A percentile compares a stretch with the other conserved stretches of the same genome.
Conservation (phyloP, 2,888 invertebrate species). For the Zygothrica quintamaculata region DNA sequence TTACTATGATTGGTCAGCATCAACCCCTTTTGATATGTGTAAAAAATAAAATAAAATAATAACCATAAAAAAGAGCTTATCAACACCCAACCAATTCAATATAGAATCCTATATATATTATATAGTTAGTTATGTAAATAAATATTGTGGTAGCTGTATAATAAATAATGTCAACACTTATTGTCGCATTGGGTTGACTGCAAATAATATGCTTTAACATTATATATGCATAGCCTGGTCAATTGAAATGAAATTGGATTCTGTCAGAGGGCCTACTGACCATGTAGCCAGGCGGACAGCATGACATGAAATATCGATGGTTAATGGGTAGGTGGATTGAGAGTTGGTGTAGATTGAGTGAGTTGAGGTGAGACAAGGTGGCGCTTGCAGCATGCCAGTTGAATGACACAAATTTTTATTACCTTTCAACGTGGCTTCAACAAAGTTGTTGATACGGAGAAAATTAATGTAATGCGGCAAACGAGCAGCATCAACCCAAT, state of each 20-base stretch:
- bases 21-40: background rate
- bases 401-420: conserved; percentile 79
- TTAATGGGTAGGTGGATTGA: conserved; percentile 6
- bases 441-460: conserved; percentile 35
- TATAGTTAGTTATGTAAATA: conserved; percentile 49
- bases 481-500: conserved; percentile 43
- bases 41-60: background rate
- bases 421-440: conserved; percentile 62
- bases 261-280: conserved; percentile 50
- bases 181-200: conserved; percentile 41
- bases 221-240: conserved; percentile 80
- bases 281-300: conserved; percentile 6
- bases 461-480: conserved; percentile 64
- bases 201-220: conserved; percentile 71
- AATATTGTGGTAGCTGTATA: conserved; percentile 53
- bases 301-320: conserved; percentile 37
- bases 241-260: conserved; percentile 81
- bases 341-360: background rate
- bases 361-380: background rate
- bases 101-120: conserved; percentile 14
- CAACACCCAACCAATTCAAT: background rate
- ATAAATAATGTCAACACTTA: conserved; percentile 80
- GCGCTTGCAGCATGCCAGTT: conserved; percentile 47
- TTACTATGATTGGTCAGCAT: no score
- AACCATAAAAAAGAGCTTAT: no score